A percentile compares a stretch with the other conserved stretches of the same genome.
These are phyloP conservation scores for Ammospiza nelsoni DNA, from an alignment of 2,113 vertebrate species.

Conservation along the genomic window DNA sequence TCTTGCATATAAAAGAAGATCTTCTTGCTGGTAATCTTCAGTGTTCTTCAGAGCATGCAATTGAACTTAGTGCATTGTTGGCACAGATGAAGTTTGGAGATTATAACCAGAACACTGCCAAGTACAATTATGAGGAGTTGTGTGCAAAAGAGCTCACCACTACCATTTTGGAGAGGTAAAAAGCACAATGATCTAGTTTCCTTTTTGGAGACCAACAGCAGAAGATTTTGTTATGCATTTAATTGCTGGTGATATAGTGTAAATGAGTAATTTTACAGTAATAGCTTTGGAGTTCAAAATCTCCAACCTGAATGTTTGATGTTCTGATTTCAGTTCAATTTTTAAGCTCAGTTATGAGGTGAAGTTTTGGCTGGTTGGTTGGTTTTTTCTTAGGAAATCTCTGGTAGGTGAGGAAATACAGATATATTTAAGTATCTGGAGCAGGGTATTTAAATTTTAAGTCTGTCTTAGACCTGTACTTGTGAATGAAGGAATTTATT, in stretches of 20 bases:
- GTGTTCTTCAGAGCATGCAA: constrained; percentile 88
- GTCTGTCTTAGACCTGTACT: neutral
- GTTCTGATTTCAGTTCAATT: neutral
- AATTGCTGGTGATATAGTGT: neutral
- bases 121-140: constrained; percentile 90
- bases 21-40: constrained; percentile 90
- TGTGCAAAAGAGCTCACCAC: constrained; percentile 87
- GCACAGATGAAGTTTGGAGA: constrained; percentile 96
- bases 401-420: neutral
- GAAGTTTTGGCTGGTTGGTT: too few relatives aligned
- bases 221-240: neutral
- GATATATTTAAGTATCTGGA: neutral
- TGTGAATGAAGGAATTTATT: neutral
- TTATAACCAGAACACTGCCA: constrained; percentile 97
- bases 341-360: neutral
- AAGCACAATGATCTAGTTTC: neutral
- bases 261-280: neutral
- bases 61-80: constrained; percentile 91
- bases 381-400: neutral
- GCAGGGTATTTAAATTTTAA: neutral
- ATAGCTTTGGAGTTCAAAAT: neutral
- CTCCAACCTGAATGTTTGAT: neutral
- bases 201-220: neutral
- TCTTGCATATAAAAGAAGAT: constrained; percentile 95
- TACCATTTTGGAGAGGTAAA: constrained; percentile 76